phyloP scores from a whole-genome alignment of 92 coral and sea anemone genomes.

The Plumapathes pennacea region DNA sequence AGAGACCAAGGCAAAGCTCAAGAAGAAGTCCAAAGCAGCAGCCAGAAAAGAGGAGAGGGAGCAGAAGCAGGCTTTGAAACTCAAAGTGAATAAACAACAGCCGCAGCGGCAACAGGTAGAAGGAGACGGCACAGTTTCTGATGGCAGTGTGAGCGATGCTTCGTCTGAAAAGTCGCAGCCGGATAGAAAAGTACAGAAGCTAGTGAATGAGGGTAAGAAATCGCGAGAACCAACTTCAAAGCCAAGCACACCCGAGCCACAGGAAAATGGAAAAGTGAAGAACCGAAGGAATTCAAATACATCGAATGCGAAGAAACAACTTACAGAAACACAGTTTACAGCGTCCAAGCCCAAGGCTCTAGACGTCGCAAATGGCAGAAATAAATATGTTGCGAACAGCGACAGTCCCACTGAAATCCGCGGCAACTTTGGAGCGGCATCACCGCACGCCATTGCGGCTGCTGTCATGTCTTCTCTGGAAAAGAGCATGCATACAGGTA shows the following conservation, averaged over 20 bases:
- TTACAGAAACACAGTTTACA: too few species aligned
- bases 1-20: conserved; percentile 74
- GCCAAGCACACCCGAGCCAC: conserved; percentile 8
- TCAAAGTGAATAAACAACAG: too few species aligned
- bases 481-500: conserved; percentile 76
- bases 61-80: conserved; percentile 40
- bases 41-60: conserved; percentile 70
- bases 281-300: conserved; percentile 33
- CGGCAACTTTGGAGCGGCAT: conserved; percentile 54
- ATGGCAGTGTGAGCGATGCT: conserved; percentile 75
- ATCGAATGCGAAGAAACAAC: too few species aligned
- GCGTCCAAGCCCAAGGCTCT: conserved; percentile 23
- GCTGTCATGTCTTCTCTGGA: conserved; percentile 90
- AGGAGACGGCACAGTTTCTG: conserved; percentile 66
- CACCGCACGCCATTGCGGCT: conserved; percentile 92
- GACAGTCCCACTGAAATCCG: conserved; percentile 41
- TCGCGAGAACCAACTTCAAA: too few species aligned
- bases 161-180: conserved; percentile 61
- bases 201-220: conserved; percentile 52
- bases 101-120: conserved; percentile 40
- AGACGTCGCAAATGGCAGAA: conserved; percentile 23
- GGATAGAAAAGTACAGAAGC: conserved; percentile 52
- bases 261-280: conserved; percentile 29
- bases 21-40: conserved; percentile 65
- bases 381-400: background rate